Evolutionary conservation across 23 tunicate genomes (phyloP), one percentile per base, ranked within the genome.

Genomic region (Trididemnum miniatum): DNA sequence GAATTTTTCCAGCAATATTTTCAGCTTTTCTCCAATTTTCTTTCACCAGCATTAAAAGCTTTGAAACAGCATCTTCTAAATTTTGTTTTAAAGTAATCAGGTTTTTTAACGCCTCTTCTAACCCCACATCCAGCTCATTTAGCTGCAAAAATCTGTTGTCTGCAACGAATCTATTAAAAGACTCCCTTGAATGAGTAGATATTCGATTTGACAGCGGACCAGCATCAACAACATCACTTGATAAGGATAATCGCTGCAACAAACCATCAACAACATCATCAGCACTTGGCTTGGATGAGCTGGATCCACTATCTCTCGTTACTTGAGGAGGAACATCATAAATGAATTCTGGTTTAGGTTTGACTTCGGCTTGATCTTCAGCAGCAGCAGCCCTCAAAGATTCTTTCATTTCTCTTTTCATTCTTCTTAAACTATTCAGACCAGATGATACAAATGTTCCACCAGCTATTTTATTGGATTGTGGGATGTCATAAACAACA

Each of bases 271-370:
- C 93, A 20, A 82, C 93, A 31, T 88, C 93, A 72, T 88, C 87
- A 49, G 59, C 62, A 5, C 51, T 27, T 1, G 35, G 32, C 32
- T 73, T 38, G 5, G 37, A 18, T 77, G 31, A 1, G n/a, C n/a
- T n/a, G 9, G 90, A 49, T 20, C 33, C 18, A 27, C 72, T 20
- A 28, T 93, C 91, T 57, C 87, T 62, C 0, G 81, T 65, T 0
- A 88, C 89, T 54, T 75, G 89, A 1, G 98, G 94, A 51, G 98
- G 98, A 27, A 93, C 98, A 81, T 93, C 98, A 81, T 93, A 93
- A 24, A 93, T 84, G 78, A 85, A 87, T 25, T 93, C 94, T 62
- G 57, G 23, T 33, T 73, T 52, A 4, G 26, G 31, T 15, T 67
- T 37, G 1, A 66, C 59, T 25, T 33, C 44, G 9, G 66, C 2